phyloP scores from a whole-genome alignment of 2,797 vertebrate species.

The Picus viridis region DNA sequence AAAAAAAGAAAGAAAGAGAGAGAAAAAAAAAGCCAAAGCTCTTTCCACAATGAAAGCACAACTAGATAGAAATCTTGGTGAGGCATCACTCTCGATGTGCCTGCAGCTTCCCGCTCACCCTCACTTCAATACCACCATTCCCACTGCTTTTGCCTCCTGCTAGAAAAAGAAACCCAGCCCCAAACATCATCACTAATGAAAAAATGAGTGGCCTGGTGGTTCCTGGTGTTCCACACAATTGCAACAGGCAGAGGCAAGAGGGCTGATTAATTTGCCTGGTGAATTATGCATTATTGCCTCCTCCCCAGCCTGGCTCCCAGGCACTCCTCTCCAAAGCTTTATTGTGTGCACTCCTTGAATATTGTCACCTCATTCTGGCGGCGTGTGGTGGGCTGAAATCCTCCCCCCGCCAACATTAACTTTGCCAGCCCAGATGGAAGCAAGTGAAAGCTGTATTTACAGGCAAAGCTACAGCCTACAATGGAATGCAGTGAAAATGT shows the following conservation, averaged over 20 bases:
- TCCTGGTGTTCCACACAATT: slow-evolving; percentile 67
- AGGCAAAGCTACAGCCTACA: no score
- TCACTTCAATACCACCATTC: slow-evolving; percentile 15
- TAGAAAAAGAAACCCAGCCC: background rate
- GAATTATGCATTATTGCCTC: slow-evolving; percentile 79
- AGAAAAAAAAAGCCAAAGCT: background rate
- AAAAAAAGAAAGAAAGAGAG: background rate
- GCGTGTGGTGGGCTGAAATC: no score
- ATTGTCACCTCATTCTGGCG: slow-evolving; percentile 27
- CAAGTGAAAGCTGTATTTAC: no score
- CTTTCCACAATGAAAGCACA: slow-evolving; percentile 53
- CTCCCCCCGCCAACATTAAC: no score
- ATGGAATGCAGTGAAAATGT: no score
- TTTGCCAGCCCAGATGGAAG: no score
- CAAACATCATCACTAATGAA: background rate
- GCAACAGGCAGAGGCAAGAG: slow-evolving; percentile 73
- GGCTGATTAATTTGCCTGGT: slow-evolving; percentile 80
- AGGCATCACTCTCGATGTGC: slow-evolving; percentile 45
- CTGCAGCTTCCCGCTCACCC: background rate
- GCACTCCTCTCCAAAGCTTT: slow-evolving; percentile 66
- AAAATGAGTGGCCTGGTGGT: slow-evolving; percentile 44
- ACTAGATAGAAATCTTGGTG: slow-evolving; percentile 56
- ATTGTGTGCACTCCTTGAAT: slow-evolving; percentile 70
- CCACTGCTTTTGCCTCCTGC: background rate
- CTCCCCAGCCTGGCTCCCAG: background rate